Percentiles rank a stretch among this genome's conserved stretches.
phyloP scores from a whole-genome alignment of 2,888 invertebrate genomes.

The Eremobia ochroleuca region DNA sequence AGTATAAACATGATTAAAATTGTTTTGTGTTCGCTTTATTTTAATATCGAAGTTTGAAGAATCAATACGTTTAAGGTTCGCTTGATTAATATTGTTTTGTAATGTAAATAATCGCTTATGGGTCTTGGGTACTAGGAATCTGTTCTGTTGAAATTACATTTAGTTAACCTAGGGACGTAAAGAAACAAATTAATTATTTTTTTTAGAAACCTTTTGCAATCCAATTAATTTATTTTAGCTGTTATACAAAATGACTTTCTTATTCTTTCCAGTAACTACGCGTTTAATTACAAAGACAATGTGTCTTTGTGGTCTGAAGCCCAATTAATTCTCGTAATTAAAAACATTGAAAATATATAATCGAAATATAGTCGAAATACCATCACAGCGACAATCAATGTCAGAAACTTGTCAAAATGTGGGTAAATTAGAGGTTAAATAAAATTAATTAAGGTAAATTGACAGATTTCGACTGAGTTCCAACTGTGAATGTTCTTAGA shows the following conservation, averaged over 20 bases:
- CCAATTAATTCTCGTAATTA: background rate
- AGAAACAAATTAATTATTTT: background rate
- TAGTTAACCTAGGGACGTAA: background rate
- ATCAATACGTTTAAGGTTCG: constrained; percentile 42
- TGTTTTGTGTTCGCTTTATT: constrained; percentile 53
- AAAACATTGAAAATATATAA: background rate
- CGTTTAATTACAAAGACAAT: background rate
- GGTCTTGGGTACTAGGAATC: constrained; percentile 11
- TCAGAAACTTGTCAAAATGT: no score
- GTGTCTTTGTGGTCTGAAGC: background rate
- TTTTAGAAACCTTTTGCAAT: background rate
- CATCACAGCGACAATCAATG: no score
- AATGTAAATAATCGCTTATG: constrained; percentile 38
- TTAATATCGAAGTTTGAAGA: constrained; percentile 52
- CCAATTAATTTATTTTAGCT: background rate
- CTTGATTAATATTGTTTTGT: constrained; percentile 54
- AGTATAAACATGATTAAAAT: constrained; percentile 47
- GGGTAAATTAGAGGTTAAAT: no score
- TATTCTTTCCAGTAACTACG: background rate
- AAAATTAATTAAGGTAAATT: no score
- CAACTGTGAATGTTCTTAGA: no score
- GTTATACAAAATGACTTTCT: background rate
- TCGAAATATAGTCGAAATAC: background rate
- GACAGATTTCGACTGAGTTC: no score
- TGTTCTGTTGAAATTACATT: constrained; percentile 42